Base-by-base conservation (phyloP, 1,140 invertebrate genomes). In the Ips nitidus region DNA sequence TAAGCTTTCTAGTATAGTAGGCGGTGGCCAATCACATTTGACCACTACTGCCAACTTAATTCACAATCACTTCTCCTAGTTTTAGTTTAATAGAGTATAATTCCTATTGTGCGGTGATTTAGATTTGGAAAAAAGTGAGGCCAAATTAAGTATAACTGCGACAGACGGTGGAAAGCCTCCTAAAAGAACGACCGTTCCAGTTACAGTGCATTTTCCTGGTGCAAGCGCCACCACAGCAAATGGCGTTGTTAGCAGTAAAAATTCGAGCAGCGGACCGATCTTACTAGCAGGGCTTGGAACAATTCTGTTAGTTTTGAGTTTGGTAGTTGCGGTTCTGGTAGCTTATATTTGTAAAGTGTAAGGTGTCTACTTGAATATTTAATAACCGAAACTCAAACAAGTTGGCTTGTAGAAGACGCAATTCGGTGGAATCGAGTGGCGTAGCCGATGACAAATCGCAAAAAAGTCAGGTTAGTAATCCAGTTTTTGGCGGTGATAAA, bases 321-420 rank as follows among this genome's bases (percentile, higher is more conserved):
- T 92, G 50, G 85, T 93, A n/a, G 90, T 93, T 69, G 82, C 90
- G 5, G 83, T 89, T 59, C 82, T 93, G 4, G 85, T 91, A 36
- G 80, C 88, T 66, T 92, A 93, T 79, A 91, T 93, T 75, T 90
- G 89, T 75, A 90, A 90, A 80, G 85, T 88, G 90, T 91, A 80
- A 86, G 88, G 85, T n/a, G 37, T 39, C 4, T n/a, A 52, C 6
- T n/a, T 61, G 43, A 68, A 60, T 71, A 52, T 39, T 47, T 60
- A 58, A 22, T 22, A 22, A 3, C 41, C n/a, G 22, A 7, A 55
- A 55, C 36, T 55, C 36, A 55, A 37, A 4, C 6, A 55, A 55
- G 22, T 22, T 22, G 22, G 22, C 22, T 22, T 5, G 6, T 55
- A 55, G 57, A 8, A 59, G 41, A 42, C 4, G 41, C 6, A 59